Conservation (phyloP, 2,888 invertebrate genomes). For the Synanthedon formicaeformis region DNA sequence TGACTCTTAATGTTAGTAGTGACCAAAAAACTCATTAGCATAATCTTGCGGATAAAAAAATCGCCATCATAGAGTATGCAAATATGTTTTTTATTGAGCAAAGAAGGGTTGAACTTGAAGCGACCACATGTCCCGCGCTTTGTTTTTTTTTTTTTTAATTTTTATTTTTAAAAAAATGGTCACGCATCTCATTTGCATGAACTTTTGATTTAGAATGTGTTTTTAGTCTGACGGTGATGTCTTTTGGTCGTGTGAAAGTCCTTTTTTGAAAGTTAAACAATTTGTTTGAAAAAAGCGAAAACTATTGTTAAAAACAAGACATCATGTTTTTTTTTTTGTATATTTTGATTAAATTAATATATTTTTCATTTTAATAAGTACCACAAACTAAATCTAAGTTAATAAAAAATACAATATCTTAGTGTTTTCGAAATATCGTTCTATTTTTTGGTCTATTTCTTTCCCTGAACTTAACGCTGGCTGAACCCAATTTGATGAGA, state of each 20-base stretch:
- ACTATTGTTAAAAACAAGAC: too few species aligned
- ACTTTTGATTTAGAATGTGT: slow-evolving; percentile 29
- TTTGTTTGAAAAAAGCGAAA: too few species aligned
- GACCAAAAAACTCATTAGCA: slow-evolving; percentile 64
- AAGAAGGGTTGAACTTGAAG: slow-evolving; percentile 34
- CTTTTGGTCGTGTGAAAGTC: slow-evolving; percentile 1
- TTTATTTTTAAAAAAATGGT: slow-evolving; percentile 50
- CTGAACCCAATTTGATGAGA: too few species aligned
- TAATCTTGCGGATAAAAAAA: slow-evolving; percentile 57
- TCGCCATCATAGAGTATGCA: slow-evolving; percentile 54
- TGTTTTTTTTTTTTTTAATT: slow-evolving; percentile 20
- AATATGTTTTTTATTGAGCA: slow-evolving; percentile 31
- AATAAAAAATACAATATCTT: too few species aligned
- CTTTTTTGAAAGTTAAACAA: too few species aligned
- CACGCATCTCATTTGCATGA: slow-evolving; percentile 48
- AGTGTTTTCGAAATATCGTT: too few species aligned
- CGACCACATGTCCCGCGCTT: slow-evolving; percentile 23
- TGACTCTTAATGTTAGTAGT: slow-evolving; percentile 12
- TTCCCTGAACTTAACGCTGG: too few species aligned
- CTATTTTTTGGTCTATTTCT: too few species aligned
- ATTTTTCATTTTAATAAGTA: too few species aligned
- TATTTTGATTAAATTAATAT: too few species aligned
- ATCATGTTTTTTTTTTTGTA: too few species aligned
- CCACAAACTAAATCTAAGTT: too few species aligned
- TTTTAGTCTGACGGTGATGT: slow-evolving; percentile 49